Base-by-base conservation (phyloP, 2,888 invertebrate genomes). In the Mellilla xanthometata region DNA sequence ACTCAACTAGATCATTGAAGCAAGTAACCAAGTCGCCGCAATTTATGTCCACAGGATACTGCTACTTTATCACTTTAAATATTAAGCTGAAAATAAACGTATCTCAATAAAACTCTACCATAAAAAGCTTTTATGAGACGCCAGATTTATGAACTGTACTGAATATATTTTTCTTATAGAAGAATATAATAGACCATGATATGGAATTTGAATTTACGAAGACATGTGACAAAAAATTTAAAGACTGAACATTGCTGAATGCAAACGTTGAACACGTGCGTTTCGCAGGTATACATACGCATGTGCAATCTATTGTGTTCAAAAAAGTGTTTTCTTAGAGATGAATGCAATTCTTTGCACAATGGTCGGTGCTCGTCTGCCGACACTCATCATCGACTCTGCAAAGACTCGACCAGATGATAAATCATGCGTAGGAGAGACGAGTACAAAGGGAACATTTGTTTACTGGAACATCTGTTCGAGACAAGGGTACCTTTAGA, bases 351-450 rank as follows among this genome's bases (percentile, higher is more conserved):
- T 72, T 70, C 73, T 65, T 89, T 89, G 88, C 87, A 88, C 87
- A 89, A 89, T 85, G 62, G 81, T 64, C 72, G 71, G 68, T 62
- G 64, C 69, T 65, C 68, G 69, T 72, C 57, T 68, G 69, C 76
- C 66, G 57, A 52, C 67, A 66, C 65, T 75, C 76, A 80, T 85
- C 81, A 81, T 81, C 78, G 77, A 75, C 76, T 76, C 74, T 71
- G 67, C 72, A 61, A 71, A 73, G 67, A 68, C 63, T 52, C 62
- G 51, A 65, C 40, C 45, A 40, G 44, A 69, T 69, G 72, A 81
- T 83, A 81, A 83, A 82, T 86, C 83, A 83, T 76, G 84, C 81
- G 86, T 84, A 79, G 86, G 82, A 83, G 86, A n/a, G n/a, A 72
- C 52, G 49, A 60, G 60, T 58, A 83, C 76, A 82, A 84, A 72